phyloP scores from a whole-genome alignment of 2,797 vertebrate genomes.

The Anomalospiza imberbis region DNA sequence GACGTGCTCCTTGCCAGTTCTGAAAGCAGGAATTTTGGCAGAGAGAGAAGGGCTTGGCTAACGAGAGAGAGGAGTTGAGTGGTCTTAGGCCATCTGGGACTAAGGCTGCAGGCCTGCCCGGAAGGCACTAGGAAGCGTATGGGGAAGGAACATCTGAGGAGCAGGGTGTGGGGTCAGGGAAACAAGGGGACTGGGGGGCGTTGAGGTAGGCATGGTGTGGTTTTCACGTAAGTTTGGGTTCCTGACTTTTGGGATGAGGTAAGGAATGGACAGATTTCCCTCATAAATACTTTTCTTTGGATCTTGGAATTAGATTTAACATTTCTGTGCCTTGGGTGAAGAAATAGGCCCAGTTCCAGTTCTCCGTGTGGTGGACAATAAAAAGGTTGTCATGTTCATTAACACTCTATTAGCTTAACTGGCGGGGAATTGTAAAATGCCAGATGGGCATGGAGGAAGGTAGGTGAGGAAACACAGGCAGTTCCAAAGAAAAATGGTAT shows the following conservation, averaged over 20 bases:
- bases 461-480: background rate
- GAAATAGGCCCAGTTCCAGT: background rate
- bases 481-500: background rate
- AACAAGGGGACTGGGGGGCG: accelerated
- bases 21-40: background rate
- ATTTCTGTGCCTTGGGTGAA: background rate
- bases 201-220: background rate
- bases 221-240: background rate
- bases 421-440: background rate
- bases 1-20: background rate
- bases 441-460: background rate
- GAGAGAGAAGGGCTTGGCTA: background rate
- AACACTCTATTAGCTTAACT: background rate
- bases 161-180: no score
- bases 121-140: background rate
- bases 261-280: background rate
- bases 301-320: background rate
- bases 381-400: background rate
- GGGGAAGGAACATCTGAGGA: background rate
- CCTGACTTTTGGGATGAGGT: background rate
- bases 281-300: background rate
- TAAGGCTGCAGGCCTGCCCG: background rate
- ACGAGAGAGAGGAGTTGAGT: accelerated
- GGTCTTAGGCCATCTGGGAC: background rate
- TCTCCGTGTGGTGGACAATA: background rate